Percentiles rank a stretch among this genome's conserved stretches.
These are phyloP conservation scores for Riptortus pedestris DNA, from an alignment of 1,140 invertebrate genomes.

Conservation along the genomic window DNA sequence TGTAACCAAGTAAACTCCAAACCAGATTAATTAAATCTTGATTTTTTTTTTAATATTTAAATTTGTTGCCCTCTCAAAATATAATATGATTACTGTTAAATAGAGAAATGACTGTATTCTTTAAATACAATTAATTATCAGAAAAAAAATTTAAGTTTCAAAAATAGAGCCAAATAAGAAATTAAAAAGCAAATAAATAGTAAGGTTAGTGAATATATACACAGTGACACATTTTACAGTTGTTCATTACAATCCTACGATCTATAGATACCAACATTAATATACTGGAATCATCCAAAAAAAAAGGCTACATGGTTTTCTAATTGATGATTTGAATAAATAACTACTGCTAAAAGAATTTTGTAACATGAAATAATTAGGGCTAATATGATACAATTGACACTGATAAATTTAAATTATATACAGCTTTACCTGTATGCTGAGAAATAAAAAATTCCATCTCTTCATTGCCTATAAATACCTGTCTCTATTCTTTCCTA, in stretches of 20 bases:
- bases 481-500: conserved; percentile 5
- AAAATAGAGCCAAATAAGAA: too few relatives aligned
- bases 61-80: too few relatives aligned
- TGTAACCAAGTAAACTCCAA: too few relatives aligned
- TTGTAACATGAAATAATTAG: conserved; percentile 12
- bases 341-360: background rate
- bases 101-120: too few relatives aligned
- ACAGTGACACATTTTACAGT: background rate
- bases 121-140: too few relatives aligned
- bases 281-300: background rate
- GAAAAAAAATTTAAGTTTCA: too few relatives aligned
- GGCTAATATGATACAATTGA: conserved; percentile 21
- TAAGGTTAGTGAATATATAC: background rate
- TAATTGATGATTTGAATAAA: background rate
- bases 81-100: too few relatives aligned
- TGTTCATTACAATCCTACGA: background rate
- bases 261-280: background rate
- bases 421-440: conserved; percentile 14
- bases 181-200: too few relatives aligned
- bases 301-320: background rate
- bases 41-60: too few relatives aligned
- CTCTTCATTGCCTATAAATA: background rate
- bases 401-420: conserved; percentile 20
- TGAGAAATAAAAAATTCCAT: background rate
- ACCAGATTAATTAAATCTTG: too few relatives aligned